Base-by-base conservation (phyloP, 2,888 invertebrate species). In the Drosophila differens region DNA sequence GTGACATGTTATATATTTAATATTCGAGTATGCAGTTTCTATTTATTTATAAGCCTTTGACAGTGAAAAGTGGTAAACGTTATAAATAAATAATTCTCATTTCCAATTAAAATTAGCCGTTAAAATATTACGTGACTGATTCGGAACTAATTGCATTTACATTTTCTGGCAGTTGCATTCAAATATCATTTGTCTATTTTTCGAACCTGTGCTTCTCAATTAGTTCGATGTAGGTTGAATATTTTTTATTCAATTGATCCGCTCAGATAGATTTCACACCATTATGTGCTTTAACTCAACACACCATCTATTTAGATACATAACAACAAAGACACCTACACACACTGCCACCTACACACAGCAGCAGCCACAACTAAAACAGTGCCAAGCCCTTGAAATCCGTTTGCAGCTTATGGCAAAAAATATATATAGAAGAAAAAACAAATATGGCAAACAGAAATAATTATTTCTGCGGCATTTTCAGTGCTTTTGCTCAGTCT, bases 381-480 rank as follows among this genome's bases (percentile, higher is more conserved):
- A 39, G 61, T 25, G 79, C 60, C 79, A 81, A 81, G 63, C 79
- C 79, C 79, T 73, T 77, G 76, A 64, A 65, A 51, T 51, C 32
- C 28, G 59, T 39, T 62, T 44, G 67, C 53, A 41, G 47, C 65
- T 52, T 30, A 64, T 12, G 59, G 61, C 58, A 49, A 53, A 63
- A 65, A 62, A 65, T 62, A 62, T 76, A 85, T 83, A 81, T 76
- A n/a, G 33, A 44, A 57, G n/a, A n/a, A 67, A 81, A 81, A 74
- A 64, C 81, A 83, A 85, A 85, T 88, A 85, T 79, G 83, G 88
- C 85, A 79, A 90, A 70, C 65, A 90, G 75, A 85, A 88, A 85
- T 90, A 90, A 85, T 85, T 85, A 85, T 85, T 85, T 85, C 58
- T 90, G 90, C 79, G 85, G 90, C 85, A 70, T 85, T 83, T 70